Conservation (phyloP, 2,888 invertebrate genomes). For the Cantharis lateralis region DNA sequence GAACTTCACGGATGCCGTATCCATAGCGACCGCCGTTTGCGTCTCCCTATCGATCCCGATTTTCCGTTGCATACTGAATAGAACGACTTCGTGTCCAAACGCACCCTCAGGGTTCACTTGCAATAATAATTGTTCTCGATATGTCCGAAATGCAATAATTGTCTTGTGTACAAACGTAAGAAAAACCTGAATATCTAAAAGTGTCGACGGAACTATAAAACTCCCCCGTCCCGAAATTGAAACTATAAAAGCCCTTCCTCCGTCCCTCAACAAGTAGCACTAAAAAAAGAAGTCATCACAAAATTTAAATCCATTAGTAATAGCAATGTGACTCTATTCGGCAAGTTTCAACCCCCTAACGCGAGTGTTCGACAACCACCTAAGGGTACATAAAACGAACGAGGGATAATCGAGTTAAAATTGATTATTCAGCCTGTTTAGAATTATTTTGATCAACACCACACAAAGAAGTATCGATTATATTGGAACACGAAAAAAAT, state of each 20-base stretch:
- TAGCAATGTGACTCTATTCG: conserved; percentile 19
- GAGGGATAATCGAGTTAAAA: conserved; percentile 34
- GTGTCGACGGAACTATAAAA: background rate
- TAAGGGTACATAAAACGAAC: conserved; percentile 19
- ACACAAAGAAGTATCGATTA: background rate
- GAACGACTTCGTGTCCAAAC: conserved; percentile 23
- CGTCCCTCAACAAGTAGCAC: conserved; percentile 6
- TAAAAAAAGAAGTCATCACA: conserved; percentile 8
- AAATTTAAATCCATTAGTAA: conserved; percentile 24
- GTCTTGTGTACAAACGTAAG: background rate
- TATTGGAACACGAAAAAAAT: background rate
- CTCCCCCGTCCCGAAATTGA: background rate
- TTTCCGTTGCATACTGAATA: conserved; percentile 27
- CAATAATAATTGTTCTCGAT: conserved; percentile 22
- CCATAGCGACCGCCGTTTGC: conserved; percentile 39
- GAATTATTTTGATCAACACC: conserved; percentile 17
- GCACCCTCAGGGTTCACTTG: conserved; percentile 21
- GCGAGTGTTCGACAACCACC: conserved; percentile 30
- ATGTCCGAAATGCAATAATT: background rate
- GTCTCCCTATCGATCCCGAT: conserved; percentile 32
- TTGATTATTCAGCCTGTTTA: conserved; percentile 32
- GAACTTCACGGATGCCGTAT: conserved; percentile 34
- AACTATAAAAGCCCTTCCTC: background rate
- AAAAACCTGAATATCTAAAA: background rate
- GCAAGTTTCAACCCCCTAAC: conserved; percentile 16